Conservation (phyloP, 1,140 invertebrate genomes). For the Zaprionus davidi region DNA sequence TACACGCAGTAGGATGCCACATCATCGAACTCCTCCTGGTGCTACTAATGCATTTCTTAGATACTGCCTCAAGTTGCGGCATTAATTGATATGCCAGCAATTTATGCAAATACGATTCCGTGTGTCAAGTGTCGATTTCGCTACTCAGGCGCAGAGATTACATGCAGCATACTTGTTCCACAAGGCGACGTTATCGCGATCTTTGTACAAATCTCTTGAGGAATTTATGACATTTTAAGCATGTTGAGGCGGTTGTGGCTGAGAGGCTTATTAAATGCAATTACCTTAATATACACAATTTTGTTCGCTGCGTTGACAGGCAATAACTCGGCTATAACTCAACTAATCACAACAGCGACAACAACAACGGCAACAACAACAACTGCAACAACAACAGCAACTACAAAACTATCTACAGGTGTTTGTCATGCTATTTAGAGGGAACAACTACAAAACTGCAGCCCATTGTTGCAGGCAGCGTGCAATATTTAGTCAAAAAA, state of each 20-base stretch:
- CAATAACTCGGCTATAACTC: conserved; percentile 39
- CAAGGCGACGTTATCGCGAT: conserved; percentile 1
- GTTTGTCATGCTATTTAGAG: conserved; percentile 38
- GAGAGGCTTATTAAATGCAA: conserved; percentile 72
- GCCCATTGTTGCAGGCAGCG: background rate
- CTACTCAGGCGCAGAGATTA: conserved; percentile 20
- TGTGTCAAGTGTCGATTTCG: conserved; percentile 25
- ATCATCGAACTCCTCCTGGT: background rate
- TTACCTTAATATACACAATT: conserved; percentile 77
- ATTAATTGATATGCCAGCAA: conserved; percentile 78
- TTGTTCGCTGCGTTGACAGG: conserved; percentile 64
- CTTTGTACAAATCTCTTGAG: conserved; percentile 17
- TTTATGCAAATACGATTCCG: conserved; percentile 66
- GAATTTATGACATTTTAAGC: conserved; percentile 58
- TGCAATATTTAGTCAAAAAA: conserved; percentile 10
- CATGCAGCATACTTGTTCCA: conserved; percentile 26
- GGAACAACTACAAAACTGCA: background rate
- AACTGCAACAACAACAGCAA: background rate
- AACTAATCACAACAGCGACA: conserved; percentile 48
- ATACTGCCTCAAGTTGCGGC: conserved; percentile 61
- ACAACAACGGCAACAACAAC: conserved; percentile 5
- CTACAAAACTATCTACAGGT: conserved; percentile 14
- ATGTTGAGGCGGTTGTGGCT: background rate
- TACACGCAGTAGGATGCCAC: conserved; percentile 24
- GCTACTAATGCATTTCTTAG: conserved; percentile 74